phyloP scores from a whole-genome alignment of 2,888 invertebrate species.

The Sericinus montela region DNA sequence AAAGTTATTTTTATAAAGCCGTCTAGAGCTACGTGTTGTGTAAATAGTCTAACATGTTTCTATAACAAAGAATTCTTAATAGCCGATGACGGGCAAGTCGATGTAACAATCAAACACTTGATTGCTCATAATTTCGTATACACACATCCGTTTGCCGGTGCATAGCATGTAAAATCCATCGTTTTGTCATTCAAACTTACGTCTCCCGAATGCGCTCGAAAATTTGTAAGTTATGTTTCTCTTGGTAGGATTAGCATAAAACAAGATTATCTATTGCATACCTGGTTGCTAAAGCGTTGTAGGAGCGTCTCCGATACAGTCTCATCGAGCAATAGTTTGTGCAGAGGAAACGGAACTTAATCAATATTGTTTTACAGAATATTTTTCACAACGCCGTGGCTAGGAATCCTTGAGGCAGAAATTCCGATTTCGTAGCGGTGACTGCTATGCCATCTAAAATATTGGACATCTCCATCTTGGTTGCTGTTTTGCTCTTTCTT shows the following conservation, averaged over 20 bases:
- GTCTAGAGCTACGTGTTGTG: slow-evolving; percentile 71
- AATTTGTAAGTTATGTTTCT: slow-evolving; percentile 71
- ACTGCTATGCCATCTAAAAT: slow-evolving; percentile 79
- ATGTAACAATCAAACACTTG: slow-evolving; percentile 73
- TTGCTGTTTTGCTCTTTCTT: slow-evolving; percentile 73
- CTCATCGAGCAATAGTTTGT: slow-evolving; percentile 39
- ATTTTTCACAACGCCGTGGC: slow-evolving; percentile 33
- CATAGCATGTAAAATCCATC: slow-evolving; percentile 44
- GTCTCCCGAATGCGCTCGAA: slow-evolving; percentile 52
- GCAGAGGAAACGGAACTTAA: slow-evolving; percentile 51
- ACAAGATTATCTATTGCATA: slow-evolving; percentile 74
- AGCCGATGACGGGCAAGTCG: slow-evolving; percentile 76
- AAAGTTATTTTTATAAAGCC: slow-evolving; percentile 68
- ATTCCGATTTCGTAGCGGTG: slow-evolving; percentile 74
- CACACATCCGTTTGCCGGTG: slow-evolving; percentile 32
- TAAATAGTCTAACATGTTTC: slow-evolving; percentile 79
- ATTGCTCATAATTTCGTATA: slow-evolving; percentile 68
- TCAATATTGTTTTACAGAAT: slow-evolving; percentile 41
- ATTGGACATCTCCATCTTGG: slow-evolving; percentile 79
- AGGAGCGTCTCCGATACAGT: slow-evolving; percentile 56
- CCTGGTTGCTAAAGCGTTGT: slow-evolving; percentile 71
- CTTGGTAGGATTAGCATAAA: slow-evolving; percentile 71
- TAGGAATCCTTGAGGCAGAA: slow-evolving; percentile 63
- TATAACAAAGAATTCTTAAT: slow-evolving; percentile 78
- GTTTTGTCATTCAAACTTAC: slow-evolving; percentile 37